phyloP scores from a whole-genome alignment of 2,113 vertebrate species.

The Malaclemys terrapin region DNA sequence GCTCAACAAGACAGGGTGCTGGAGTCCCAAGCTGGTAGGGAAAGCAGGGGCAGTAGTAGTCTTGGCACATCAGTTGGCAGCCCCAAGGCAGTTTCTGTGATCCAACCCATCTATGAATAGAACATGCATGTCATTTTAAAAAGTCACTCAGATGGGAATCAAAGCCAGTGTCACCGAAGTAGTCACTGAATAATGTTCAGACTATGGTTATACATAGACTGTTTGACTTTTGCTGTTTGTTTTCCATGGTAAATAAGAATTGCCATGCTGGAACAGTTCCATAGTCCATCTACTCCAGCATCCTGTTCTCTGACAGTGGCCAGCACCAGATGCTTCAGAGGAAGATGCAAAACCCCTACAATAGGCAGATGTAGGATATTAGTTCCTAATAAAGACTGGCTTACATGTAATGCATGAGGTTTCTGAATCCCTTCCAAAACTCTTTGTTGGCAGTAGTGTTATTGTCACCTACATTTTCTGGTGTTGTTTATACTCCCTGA shows the following conservation, averaged over 20 bases:
- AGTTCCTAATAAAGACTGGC: not conserved
- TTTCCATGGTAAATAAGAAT: not conserved
- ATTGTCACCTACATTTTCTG: not conserved
- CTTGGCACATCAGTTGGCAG: too few relatives aligned
- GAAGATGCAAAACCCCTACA: not conserved
- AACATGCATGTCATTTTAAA: too few relatives aligned
- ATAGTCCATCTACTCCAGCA: not conserved
- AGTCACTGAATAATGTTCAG: not conserved
- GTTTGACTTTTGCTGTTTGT: not conserved
- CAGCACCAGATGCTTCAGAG: not conserved
- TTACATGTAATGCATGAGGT: not conserved
- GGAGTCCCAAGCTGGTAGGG: too few relatives aligned
- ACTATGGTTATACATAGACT: not conserved
- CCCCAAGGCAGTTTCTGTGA: too few relatives aligned
- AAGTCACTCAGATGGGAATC: not conserved
- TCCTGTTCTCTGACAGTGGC: fast-evolving
- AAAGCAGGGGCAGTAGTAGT: too few relatives aligned
- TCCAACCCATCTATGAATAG: too few relatives aligned
- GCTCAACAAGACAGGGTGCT: too few relatives aligned
- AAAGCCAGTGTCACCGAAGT: not conserved
- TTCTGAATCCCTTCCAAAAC: not conserved
- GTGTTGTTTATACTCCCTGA: not conserved
- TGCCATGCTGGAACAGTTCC: not conserved
- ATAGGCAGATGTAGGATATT: not conserved
- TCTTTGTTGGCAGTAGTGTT: not conserved